phyloP scores from a whole-genome alignment of 2,113 vertebrate species.

The Pseudorectes ferrugineus region DNA sequence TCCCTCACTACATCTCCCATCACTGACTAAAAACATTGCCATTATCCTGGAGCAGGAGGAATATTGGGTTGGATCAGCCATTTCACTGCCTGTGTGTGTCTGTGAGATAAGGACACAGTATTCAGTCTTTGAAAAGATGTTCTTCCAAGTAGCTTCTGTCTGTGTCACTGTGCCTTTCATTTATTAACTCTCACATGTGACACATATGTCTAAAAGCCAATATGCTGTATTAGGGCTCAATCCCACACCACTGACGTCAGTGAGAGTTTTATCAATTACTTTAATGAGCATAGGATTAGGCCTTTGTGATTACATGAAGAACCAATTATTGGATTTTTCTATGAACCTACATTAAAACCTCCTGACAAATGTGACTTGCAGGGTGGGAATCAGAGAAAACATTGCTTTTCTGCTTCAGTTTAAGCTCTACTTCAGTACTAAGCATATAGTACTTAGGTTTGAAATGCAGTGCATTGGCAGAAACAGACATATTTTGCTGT shows the following conservation, averaged over 20 bases:
- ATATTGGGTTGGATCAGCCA: not conserved
- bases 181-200: not conserved
- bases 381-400: not conserved
- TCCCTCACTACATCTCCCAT: not conserved
- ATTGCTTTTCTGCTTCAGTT: not conserved
- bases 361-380: not conserved
- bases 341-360: not conserved
- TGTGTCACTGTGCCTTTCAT: not conserved
- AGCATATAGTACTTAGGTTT: not conserved
- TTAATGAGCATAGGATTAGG: conserved; percentile 17
- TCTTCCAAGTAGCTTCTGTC: not conserved
- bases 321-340: conserved; percentile 32
- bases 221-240: not conserved
- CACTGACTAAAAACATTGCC: not conserved
- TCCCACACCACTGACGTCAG: conserved; percentile 5
- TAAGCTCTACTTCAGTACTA: not conserved
- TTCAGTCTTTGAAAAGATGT: not conserved
- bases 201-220: not conserved
- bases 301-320: not conserved
- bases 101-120: conserved; percentile 34
- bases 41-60: not conserved
- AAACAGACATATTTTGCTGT: not conserved
- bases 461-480: not conserved
- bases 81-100: conserved; percentile 25
- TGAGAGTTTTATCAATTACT: conserved; percentile 26